A percentile compares a stretch with the other conserved stretches of the same genome.
phyloP scores from a whole-genome alignment of 1,140 invertebrate genomes.

The Zaprionus inermis region DNA sequence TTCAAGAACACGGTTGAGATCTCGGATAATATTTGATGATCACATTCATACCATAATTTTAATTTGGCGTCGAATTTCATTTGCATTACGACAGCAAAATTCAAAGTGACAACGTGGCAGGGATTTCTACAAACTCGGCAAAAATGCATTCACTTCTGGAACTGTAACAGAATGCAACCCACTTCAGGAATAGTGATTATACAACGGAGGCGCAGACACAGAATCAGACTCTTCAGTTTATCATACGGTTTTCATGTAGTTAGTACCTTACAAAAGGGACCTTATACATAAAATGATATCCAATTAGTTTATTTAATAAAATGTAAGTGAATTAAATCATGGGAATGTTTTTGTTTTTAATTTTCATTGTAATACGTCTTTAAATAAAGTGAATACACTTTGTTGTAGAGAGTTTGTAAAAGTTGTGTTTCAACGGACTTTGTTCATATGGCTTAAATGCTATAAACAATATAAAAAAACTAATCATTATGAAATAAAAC shows the following conservation, averaged over 20 bases:
- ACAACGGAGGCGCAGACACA: slow-evolving; percentile 28
- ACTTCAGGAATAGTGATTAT: neutral
- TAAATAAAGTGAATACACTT: slow-evolving; percentile 21
- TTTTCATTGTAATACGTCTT: slow-evolving; percentile 5
- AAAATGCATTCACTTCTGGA: neutral
- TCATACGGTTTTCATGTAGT: neutral
- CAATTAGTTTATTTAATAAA: slow-evolving; percentile 2
- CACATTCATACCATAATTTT: neutral
- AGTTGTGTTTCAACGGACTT: slow-evolving; percentile 4
- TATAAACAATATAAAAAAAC: slow-evolving; percentile 31
- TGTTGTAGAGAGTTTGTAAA: slow-evolving; percentile 36
- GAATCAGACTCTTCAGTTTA: slow-evolving; percentile 28
- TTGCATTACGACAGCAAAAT: slow-evolving; percentile 7
- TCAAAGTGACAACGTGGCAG: slow-evolving; percentile 25
- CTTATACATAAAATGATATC: neutral
- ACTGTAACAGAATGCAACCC: neutral
- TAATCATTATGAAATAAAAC: slow-evolving; percentile 30
- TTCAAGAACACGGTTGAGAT: neutral
- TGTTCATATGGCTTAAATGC: slow-evolving; percentile 16
- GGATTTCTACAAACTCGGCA: neutral
- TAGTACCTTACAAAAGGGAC: neutral
- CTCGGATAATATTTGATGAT: neutral
- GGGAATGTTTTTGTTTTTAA: slow-evolving; percentile 13
- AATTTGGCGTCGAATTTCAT: slow-evolving; percentile 6
- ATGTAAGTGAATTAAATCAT: slow-evolving; percentile 7